phyloP scores from a whole-genome alignment of 2,797 vertebrate species.

The Mallotus villosus region DNA sequence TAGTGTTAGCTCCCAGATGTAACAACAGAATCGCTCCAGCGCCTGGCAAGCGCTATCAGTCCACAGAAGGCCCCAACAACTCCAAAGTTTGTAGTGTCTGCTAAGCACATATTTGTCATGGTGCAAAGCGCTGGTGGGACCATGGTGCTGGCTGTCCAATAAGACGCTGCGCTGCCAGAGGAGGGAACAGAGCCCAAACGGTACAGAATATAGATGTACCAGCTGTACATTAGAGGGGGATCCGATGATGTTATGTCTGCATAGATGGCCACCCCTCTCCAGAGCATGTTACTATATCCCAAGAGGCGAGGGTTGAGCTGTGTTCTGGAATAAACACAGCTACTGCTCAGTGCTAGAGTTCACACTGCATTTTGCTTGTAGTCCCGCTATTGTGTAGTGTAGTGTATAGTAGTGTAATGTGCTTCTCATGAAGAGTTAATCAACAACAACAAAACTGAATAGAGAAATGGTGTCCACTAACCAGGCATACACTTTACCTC shows the following conservation, averaged over 20 bases:
- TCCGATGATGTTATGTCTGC: background rate
- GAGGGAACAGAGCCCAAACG: constrained; percentile 53
- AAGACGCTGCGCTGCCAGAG: constrained; percentile 45
- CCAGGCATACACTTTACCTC: constrained; percentile 24
- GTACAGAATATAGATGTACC: constrained; percentile 41
- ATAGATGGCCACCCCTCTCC: background rate
- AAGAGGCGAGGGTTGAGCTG: background rate
- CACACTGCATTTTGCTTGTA: background rate
- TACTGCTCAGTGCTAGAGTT: constrained; percentile 13
- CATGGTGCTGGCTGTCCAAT: constrained; percentile 41
- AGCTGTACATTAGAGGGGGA: constrained; percentile 52
- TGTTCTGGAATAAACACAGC: background rate
- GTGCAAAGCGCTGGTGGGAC: constrained; percentile 58
- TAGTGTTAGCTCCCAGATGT: constrained; percentile 46
- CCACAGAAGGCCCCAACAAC: constrained; percentile 65
- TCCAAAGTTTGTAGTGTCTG: constrained; percentile 43
- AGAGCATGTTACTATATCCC: background rate
- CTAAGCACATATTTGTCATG: constrained; percentile 71
- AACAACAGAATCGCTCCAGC: constrained; percentile 49
- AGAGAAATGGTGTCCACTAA: background rate
- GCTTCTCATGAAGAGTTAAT: constrained; percentile 16
- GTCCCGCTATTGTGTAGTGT: constrained; percentile 16
- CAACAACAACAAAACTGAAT: background rate
- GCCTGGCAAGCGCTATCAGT: constrained; percentile 56
- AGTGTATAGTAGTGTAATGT: constrained; percentile 4